Base-by-base conservation (phyloP, 2,888 invertebrate genomes). In the Lagria hirta region DNA sequence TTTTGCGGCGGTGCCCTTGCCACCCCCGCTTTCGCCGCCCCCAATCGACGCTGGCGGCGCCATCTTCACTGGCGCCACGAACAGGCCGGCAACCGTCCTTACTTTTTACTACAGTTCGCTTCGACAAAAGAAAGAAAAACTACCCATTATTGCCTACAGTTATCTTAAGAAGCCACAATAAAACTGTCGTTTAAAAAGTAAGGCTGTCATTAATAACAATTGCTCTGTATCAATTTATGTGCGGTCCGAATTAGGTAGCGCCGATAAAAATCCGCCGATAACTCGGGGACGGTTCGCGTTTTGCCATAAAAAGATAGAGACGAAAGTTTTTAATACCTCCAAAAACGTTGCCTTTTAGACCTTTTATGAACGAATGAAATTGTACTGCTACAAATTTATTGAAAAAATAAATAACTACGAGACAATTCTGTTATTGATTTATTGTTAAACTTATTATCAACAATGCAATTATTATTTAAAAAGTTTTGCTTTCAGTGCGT, bases 141-240 rank as follows among this genome's bases (percentile, higher is more conserved):
- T 66, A 66, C 66, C 70, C 70, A 71, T 70, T 71, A 70, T 70
- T 70, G 70, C 70, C 70, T 70, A 71, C 70, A 68, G 71, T 71
- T 71, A 71, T 71, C 71, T 70, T 70, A 70, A 69, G 70, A 66
- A 68, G 69, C 65, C 66, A 65, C 70, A 67, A 70, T 71, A 70
- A 71, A 71, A 70, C 66, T 69, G 69, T 69, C 69, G 69, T 70
- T 70, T 69, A 66, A 68, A 68, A 68, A 66, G 68, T 66, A 68
- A 67, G 62, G 60, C 65, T 54, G 66, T 60, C 67, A 64, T 69
- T 69, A 69, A 69, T 69, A 69, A 64, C 65, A 66, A 69, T 68
- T 65, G 68, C 65, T 58, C 58, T 57, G 62, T 65, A 66, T 69
- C 69, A 66, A 68, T 70, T 70, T 68, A 69, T 66, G 62, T 60